A percentile compares a stretch with the other conserved stretches of the same genome.
Conservation (phyloP, 1,140 invertebrate species). For the Spodoptera litura region DNA sequence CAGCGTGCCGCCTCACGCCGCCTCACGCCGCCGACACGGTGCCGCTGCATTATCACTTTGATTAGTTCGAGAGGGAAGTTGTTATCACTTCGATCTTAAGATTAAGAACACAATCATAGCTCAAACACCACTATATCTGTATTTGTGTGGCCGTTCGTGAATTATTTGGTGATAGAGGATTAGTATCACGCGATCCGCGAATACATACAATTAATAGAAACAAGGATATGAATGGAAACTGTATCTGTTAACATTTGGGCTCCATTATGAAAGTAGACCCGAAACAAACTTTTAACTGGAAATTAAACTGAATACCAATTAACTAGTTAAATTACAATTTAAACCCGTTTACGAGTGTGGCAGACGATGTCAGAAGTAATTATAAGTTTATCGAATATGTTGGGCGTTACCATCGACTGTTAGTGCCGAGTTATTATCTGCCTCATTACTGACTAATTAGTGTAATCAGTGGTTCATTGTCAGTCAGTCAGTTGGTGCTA, state of each 20-base stretch:
- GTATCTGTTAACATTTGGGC: too few relatives aligned
- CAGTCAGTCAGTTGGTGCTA: neutral
- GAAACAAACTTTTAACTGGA: too few relatives aligned
- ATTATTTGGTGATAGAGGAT: too few relatives aligned
- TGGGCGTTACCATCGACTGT: neutral
- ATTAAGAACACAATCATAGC: too few relatives aligned
- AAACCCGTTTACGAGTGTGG: neutral
- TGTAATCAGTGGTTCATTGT: neutral
- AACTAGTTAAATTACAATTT: constrained; percentile 3
- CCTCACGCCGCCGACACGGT: neutral
- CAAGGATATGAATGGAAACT: too few relatives aligned
- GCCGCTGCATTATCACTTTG: neutral
- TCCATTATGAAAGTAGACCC: too few relatives aligned
- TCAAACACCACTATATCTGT: too few relatives aligned
- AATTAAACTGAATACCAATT: neutral
- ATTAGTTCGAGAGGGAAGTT: neutral
- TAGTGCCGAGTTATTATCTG: neutral
- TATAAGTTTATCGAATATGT: neutral
- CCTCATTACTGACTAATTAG: neutral
- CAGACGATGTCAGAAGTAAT: neutral
- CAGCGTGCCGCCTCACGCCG: neutral
- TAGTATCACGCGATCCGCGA: too few relatives aligned
- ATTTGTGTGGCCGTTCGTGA: too few relatives aligned
- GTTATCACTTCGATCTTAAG: neutral
- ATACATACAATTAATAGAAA: too few relatives aligned